Percentiles rank a stretch among this genome's conserved stretches.
Conservation (phyloP, 1,140 invertebrate species). For the Latrodectus geometricus region DNA sequence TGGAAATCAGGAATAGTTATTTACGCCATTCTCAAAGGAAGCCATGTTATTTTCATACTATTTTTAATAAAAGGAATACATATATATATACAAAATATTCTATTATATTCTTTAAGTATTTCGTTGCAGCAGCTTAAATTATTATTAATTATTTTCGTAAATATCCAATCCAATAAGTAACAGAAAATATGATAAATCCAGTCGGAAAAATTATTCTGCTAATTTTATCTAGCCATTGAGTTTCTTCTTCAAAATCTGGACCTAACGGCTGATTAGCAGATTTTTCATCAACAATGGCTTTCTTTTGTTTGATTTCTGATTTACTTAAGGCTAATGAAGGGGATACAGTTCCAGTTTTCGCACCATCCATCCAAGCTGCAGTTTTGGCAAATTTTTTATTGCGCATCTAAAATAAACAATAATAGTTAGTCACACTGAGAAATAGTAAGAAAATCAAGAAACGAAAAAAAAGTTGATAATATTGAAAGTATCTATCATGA, state of each 20-base stretch:
- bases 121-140: too few relatives aligned
- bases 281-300: background rate
- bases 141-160: background rate
- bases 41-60: too few relatives aligned
- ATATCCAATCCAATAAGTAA: slow-evolving; percentile 26
- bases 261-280: background rate
- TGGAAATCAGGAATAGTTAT: too few relatives aligned
- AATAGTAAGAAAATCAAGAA: background rate
- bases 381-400: background rate
- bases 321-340: background rate
- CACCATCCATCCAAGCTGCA: background rate
- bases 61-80: too few relatives aligned
- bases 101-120: too few relatives aligned
- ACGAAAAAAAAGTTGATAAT: too few relatives aligned
- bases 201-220: slow-evolving; percentile 13
- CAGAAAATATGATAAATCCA: slow-evolving; percentile 13
- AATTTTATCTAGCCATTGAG: slow-evolving; percentile 5
- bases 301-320: background rate
- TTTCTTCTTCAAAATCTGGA: slow-evolving; percentile 18
- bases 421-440: background rate
- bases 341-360: background rate
- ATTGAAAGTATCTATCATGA: too few relatives aligned
- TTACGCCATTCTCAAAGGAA: too few relatives aligned
- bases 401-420: background rate
- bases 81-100: too few relatives aligned